Percentiles rank a stretch among this genome's conserved stretches.
Evolutionary conservation across 2,113 vertebrate genomes (phyloP).

Genomic region (Daphoenositta chrysoptera): DNA sequence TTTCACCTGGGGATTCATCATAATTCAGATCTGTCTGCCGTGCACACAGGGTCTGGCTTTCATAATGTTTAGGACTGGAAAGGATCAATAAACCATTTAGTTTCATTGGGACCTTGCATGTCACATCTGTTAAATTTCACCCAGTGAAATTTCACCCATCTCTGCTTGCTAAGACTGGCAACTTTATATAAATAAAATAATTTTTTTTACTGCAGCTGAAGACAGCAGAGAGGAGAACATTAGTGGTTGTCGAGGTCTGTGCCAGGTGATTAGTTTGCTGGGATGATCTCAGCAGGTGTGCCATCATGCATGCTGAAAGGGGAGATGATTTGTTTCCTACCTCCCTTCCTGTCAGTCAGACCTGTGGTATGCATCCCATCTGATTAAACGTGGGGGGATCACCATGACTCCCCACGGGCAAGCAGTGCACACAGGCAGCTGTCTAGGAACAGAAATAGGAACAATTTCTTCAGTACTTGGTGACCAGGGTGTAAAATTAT

Average conservation of each 20-base stretch:
- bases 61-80: constrained; percentile 19
- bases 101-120: background rate
- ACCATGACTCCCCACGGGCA: background rate
- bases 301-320: background rate
- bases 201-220: background rate
- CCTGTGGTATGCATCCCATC: background rate
- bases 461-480: background rate
- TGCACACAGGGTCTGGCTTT: constrained; percentile 21
- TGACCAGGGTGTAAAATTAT: background rate
- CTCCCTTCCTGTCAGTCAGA: background rate
- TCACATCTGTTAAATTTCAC: constrained; percentile 40
- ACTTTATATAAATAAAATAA: background rate
- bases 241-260: background rate
- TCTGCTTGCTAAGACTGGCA: background rate
- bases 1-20: constrained; percentile 41
- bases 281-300: constrained; percentile 34
- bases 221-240: background rate
- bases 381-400: background rate
- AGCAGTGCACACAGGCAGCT: background rate
- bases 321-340: background rate
- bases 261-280: background rate
- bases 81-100: constrained; percentile 50
- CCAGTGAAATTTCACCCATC: background rate
- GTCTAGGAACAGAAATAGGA: background rate
- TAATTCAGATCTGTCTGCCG: background rate